Conservation (phyloP, 2,113 vertebrate species). For the Pedionomus torquatus region DNA sequence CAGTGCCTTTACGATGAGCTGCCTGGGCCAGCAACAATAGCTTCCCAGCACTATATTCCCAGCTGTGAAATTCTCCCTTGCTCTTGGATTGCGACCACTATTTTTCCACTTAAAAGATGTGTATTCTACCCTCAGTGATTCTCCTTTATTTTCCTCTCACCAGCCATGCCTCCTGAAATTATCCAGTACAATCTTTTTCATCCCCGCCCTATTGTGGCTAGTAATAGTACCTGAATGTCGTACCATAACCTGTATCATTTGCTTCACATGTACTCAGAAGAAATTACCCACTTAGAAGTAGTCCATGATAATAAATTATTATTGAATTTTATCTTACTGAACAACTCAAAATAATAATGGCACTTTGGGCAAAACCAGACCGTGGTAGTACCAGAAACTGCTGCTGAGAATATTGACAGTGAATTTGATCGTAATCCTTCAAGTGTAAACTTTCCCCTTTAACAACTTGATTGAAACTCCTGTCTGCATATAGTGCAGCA, state of each 20-base stretch:
- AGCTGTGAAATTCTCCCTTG: neutral
- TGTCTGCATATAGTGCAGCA: neutral
- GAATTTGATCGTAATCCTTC: neutral
- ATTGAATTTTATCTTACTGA: neutral
- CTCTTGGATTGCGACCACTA: neutral
- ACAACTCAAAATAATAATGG: neutral
- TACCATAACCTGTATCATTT: neutral
- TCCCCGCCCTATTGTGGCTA: neutral
- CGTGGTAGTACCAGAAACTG: neutral
- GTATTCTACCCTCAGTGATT: neutral
- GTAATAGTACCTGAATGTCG: neutral
- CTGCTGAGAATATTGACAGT: neutral
- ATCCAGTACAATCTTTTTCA: neutral
- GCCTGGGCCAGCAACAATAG: neutral
- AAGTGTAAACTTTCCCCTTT: neutral
- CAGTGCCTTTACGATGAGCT: neutral
- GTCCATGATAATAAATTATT: neutral
- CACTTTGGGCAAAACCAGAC: neutral
- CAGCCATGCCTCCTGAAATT: neutral
- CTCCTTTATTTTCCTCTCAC: neutral
- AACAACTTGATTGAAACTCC: neutral
- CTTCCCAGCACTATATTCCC: neutral
- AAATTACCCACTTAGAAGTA: neutral
- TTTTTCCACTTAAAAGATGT: neutral
- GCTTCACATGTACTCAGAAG: neutral